Conservation (phyloP, 2,888 invertebrate genomes). For the Drosophila peninsularis region DNA sequence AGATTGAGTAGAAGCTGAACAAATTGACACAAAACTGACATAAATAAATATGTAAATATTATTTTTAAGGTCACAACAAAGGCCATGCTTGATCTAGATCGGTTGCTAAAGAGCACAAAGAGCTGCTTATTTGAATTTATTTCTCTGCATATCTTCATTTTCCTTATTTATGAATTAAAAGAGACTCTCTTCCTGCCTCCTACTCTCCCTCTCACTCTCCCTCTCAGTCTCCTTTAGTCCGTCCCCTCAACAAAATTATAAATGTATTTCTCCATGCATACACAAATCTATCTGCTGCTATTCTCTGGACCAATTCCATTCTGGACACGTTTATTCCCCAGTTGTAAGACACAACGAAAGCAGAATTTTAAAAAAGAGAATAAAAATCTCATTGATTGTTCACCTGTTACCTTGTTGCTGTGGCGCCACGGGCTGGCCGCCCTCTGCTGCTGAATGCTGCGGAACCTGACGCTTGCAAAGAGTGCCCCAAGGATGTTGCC, state of each 20-base stretch:
- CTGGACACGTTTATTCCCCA: slow-evolving; percentile 2
- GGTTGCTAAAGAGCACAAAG: too few relatives aligned
- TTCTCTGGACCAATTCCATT: not conserved
- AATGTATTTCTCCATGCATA: slow-evolving; percentile 1
- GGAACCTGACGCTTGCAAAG: not conserved
- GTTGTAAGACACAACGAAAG: not conserved
- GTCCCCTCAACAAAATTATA: not conserved
- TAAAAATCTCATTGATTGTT: not conserved
- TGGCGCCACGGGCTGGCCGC: not conserved
- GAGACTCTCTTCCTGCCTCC: too few relatives aligned
- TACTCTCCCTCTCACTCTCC: not conserved
- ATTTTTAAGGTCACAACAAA: too few relatives aligned
- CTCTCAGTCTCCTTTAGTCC: not conserved
- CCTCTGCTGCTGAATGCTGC: too few relatives aligned
- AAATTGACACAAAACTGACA: too few relatives aligned
- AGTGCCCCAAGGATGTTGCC: slow-evolving; percentile 3
- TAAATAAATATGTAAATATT: too few relatives aligned
- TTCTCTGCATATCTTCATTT: too few relatives aligned
- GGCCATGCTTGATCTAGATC: too few relatives aligned
- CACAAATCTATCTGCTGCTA: not conserved
- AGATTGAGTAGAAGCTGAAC: too few relatives aligned
- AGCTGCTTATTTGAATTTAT: too few relatives aligned
- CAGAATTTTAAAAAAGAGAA: not conserved
- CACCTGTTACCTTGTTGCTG: slow-evolving; percentile 2
- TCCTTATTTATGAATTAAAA: not conserved